Base-by-base conservation (phyloP, 2,113 vertebrate species). In the Himantopus leucocephalus region DNA sequence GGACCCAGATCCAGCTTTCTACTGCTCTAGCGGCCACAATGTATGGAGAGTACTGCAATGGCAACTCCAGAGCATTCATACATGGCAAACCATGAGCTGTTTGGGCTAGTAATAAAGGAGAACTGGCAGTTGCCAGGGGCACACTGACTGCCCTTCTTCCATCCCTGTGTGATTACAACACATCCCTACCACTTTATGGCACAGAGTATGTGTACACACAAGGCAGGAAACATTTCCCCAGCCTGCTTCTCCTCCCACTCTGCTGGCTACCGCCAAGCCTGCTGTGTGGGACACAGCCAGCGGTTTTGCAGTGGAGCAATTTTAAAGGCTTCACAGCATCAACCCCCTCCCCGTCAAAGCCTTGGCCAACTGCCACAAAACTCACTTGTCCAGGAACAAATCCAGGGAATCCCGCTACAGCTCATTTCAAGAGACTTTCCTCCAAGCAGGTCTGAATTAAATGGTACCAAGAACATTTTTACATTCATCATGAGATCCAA, bases 401-500 rank as follows among this genome's bases (percentile, higher is more conserved):
- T 96, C 95, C 94, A 96, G 92, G 94, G 94, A 95, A 90, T 96
- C 83, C 88, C 20, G 88, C 95, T 94, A 94, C 80, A 96, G 90
- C 93, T 95, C 85, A 83, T 93, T 92, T 93, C 93, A 95, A 96
- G 76, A 95, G 91, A 92, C 67, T 90, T 82, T 91, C 92, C 82
- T 96, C 92, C 96, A 96, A 94, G 91, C 92, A 96, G 94, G 95
- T 95, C 91, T 90, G 90, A 96, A 94, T 91, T 92, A 96, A 93
- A 94, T 86, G 80, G 75, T 86, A 91, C 74, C 83, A 85, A 97
- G 92, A 94, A 97, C 78, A 94, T 85, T 93, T 96, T 93, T 96
- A 97, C 94, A 97, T 96, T 97, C 96, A 96, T 93, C 85, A 91
- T 83, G 92, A 96, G 83, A 97, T 98, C 95, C 95, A 97, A 95